phyloP scores from a whole-genome alignment of 2,888 invertebrate genomes.

The Argyra leucocephala region DNA sequence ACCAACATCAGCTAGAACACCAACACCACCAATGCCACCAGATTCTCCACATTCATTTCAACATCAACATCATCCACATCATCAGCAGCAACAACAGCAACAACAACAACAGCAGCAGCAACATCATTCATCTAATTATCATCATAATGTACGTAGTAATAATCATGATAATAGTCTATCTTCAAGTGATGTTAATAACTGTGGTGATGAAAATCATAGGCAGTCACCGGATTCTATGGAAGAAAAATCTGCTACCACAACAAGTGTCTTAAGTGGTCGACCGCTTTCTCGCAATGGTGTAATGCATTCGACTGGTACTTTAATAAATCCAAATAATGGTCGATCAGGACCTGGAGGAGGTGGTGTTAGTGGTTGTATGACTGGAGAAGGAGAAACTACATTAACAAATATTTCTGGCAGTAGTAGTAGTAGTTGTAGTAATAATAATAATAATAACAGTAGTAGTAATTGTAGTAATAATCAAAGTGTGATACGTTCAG shows the following conservation, averaged over 20 bases:
- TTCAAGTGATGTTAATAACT: constrained; percentile 27
- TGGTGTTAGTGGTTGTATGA: background rate
- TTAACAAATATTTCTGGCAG: constrained; percentile 24
- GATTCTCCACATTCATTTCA: constrained; percentile 30
- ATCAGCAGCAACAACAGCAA: no score
- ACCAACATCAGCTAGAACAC: constrained; percentile 21
- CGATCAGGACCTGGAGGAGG: constrained; percentile 20
- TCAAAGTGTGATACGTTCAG: constrained; percentile 42
- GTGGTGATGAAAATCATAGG: constrained; percentile 34
- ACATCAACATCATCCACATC: constrained; percentile 29
- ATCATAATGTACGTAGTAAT: background rate
- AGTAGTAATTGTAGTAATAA: constrained; percentile 27
- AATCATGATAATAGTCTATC: constrained; percentile 37
- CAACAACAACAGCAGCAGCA: background rate
- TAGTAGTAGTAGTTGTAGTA: constrained; percentile 19
- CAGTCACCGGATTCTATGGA: constrained; percentile 41
- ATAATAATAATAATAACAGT: constrained; percentile 17
- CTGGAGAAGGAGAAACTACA: constrained; percentile 25
- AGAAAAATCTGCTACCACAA: constrained; percentile 37
- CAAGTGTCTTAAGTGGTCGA: constrained; percentile 16
- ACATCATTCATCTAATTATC: background rate
- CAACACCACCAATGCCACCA: constrained; percentile 26
- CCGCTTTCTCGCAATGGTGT: constrained; percentile 10
- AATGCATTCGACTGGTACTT: constrained; percentile 12
- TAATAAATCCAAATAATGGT: constrained; percentile 14